A percentile compares a stretch with the other conserved stretches of the same genome.
phyloP scores from a whole-genome alignment of 2,888 invertebrate species.

The Melanotus villosus region DNA sequence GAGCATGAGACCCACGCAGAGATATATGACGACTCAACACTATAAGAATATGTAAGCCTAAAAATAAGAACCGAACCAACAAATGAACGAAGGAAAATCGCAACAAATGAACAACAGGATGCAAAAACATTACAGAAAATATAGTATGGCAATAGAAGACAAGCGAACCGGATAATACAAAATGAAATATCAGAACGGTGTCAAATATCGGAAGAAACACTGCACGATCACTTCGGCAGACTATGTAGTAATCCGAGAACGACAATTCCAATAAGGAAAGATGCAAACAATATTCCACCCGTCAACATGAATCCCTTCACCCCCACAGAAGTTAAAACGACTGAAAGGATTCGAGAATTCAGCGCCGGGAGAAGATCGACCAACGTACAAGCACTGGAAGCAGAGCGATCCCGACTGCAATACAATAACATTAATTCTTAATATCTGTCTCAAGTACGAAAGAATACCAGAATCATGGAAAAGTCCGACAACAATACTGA shows the following conservation, averaged over 20 bases:
- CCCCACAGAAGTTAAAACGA: neutral
- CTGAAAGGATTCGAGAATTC: neutral
- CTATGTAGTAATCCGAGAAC: neutral
- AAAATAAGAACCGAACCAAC: too few relatives aligned
- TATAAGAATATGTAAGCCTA: too few relatives aligned
- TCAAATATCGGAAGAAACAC: too few relatives aligned
- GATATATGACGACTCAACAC: too few relatives aligned
- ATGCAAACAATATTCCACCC: neutral
- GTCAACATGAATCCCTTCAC: neutral
- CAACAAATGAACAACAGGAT: too few relatives aligned
- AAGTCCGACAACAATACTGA: neutral
- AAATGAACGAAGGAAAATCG: too few relatives aligned
- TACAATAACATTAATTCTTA: neutral
- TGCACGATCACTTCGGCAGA: neutral
- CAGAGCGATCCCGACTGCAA: neutral
- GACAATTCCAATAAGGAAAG: neutral
- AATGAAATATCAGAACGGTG: too few relatives aligned
- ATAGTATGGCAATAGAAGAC: neutral
- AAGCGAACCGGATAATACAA: too few relatives aligned
- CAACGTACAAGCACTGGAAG: neutral
- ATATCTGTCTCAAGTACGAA: neutral
- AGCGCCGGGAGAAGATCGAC: neutral
- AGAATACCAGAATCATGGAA: neutral
- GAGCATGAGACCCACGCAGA: too few relatives aligned
- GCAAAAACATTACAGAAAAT: neutral